Percentiles rank a stretch among this genome's conserved stretches.
phyloP scores from a whole-genome alignment of 2,888 invertebrate species.

The Criorhina ranunculi region DNA sequence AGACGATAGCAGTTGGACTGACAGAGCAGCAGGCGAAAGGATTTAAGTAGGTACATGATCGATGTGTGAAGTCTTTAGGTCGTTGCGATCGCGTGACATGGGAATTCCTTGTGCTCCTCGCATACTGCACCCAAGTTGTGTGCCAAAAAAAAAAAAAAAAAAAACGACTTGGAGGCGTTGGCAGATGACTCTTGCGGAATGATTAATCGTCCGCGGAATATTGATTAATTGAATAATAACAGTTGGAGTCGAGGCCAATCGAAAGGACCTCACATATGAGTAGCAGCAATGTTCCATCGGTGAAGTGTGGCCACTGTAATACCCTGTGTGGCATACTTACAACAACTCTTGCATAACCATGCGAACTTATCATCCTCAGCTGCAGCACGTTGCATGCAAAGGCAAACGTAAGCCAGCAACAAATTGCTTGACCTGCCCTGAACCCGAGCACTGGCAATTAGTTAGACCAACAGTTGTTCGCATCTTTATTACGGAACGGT shows the following conservation, averaged over 20 bases:
- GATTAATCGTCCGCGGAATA: constrained; percentile 41
- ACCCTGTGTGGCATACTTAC: constrained; percentile 3
- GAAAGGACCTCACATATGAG: constrained; percentile 42
- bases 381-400: constrained; percentile 15
- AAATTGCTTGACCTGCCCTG: constrained; percentile 72
- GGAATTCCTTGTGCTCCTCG: constrained; percentile 16
- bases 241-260: constrained; percentile 40
- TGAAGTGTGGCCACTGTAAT: constrained; percentile 15
- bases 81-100: constrained; percentile 65
- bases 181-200: constrained; percentile 49
- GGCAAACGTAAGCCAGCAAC: constrained; percentile 55
- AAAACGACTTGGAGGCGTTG: constrained; percentile 60
- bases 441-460: constrained; percentile 63
- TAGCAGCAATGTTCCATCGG: not conserved
- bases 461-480: constrained; percentile 53
- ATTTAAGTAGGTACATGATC: constrained; percentile 54
- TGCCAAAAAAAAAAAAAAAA: not conserved
- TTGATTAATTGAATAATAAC: constrained; percentile 59
- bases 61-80: constrained; percentile 52
- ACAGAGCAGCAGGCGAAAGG: constrained; percentile 12
- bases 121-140: constrained; percentile 45
- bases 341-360: constrained; percentile 37
- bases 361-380: constrained; percentile 1
- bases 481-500: constrained; percentile 63
- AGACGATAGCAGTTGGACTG: constrained; percentile 11